Percentiles rank a stretch among this genome's conserved stretches.
Evolutionary conservation across 2,888 invertebrate species (phyloP).

Genomic region (Miltochrista miniata): DNA sequence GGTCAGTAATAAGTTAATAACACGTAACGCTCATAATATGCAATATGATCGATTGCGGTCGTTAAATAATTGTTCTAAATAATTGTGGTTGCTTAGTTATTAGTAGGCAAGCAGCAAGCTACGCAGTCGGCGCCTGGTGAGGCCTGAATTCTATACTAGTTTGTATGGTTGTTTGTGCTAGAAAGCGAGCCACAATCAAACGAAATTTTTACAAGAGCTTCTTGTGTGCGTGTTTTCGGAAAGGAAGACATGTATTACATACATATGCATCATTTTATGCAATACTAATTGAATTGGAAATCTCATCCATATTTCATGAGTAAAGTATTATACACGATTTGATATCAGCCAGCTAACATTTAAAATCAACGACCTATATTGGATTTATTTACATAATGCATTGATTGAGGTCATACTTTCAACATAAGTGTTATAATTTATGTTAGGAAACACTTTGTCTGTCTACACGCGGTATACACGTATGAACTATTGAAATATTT

Average conservation of each 20-base stretch:
- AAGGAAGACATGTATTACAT: background rate
- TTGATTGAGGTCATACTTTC: background rate
- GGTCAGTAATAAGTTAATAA: background rate
- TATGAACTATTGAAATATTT: background rate
- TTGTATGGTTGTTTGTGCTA: constrained; percentile 9
- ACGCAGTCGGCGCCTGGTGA: background rate
- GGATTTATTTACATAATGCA: background rate
- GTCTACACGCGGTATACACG: background rate
- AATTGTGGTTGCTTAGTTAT: background rate
- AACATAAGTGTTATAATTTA: background rate
- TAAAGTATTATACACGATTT: too few species aligned
- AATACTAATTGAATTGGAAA: background rate
- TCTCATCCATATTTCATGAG: background rate
- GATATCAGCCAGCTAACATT: background rate
- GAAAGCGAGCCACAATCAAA: constrained; percentile 5
- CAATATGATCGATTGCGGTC: background rate
- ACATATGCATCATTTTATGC: background rate
- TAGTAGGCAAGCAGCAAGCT: too few species aligned
- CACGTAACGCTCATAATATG: constrained; percentile 1
- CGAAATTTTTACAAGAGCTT: too few species aligned
- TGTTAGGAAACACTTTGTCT: background rate
- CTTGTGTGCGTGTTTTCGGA: background rate
- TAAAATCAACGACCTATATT: background rate
- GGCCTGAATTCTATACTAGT: background rate
- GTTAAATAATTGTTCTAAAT: constrained; percentile 3